Percentiles rank a stretch among this genome's conserved stretches.
Conservation (phyloP, 2,888 invertebrate genomes). For the Allygus modestus region DNA sequence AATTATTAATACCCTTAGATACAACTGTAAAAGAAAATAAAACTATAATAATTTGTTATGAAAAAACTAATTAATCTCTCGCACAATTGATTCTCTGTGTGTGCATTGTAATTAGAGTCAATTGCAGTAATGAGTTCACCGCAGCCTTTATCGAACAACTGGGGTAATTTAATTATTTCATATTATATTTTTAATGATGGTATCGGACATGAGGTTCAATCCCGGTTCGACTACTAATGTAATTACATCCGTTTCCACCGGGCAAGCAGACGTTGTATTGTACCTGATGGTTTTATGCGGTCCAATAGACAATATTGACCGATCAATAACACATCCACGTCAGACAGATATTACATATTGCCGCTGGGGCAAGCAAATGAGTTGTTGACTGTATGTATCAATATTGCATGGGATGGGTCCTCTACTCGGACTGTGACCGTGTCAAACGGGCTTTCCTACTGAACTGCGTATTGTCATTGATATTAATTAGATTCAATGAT, state of each 20-base stretch:
- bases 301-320: conserved; percentile 31
- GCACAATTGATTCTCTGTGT: background rate
- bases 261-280: background rate
- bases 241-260: background rate
- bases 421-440: background rate
- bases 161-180: conserved; percentile 34
- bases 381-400: conserved; percentile 27
- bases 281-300: conserved; percentile 15
- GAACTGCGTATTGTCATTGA: background rate
- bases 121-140: conserved; percentile 16
- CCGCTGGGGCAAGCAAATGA: background rate
- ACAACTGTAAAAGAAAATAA: too few species aligned
- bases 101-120: background rate
- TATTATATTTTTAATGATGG: conserved; percentile 13
- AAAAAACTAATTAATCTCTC: conserved; percentile 11
- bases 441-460: conserved; percentile 8
- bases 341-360: background rate
- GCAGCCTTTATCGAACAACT: conserved; percentile 14
- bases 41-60: too few species aligned
- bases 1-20: too few species aligned
- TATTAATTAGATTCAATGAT: background rate
- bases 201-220: background rate
- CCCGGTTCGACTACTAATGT: background rate
- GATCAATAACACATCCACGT: conserved; percentile 7
- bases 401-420: background rate